Evolutionary conservation across 2,797 vertebrate species (phyloP).

Genomic region (Gambelia wislizenii): DNA sequence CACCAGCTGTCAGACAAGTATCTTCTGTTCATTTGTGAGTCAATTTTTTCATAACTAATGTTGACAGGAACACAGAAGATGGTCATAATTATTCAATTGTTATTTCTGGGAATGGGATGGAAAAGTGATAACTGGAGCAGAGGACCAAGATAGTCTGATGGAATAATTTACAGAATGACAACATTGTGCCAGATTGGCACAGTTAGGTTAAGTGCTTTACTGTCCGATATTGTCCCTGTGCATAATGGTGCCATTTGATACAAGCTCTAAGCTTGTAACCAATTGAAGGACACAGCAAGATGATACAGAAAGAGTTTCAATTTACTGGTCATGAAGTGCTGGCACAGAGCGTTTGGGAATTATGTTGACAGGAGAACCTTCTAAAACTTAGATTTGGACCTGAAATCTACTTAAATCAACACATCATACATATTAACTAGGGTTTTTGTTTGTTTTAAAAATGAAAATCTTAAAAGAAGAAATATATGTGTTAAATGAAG

Average conservation of each 20-base stretch:
- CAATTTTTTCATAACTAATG: conserved; percentile 19
- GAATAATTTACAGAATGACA: conserved; percentile 12
- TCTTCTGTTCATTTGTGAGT: background rate
- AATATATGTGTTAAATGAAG: background rate
- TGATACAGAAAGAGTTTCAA: background rate
- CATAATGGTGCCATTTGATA: background rate
- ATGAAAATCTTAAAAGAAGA: background rate
- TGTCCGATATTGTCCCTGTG: background rate
- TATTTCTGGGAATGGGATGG: background rate
- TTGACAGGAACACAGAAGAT: background rate
- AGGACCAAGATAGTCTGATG: background rate
- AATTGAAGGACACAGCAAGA: background rate
- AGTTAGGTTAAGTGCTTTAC: background rate
- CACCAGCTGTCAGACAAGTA: background rate
- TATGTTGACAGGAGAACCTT: background rate
- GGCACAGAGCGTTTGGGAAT: background rate
- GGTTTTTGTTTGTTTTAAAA: background rate
- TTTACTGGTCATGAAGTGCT: background rate
- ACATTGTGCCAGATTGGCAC: background rate
- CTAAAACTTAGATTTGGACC: background rate
- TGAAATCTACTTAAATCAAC: background rate
- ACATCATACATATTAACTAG: background rate
- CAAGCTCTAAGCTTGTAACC: background rate
- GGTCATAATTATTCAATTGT: background rate
- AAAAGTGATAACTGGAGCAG: background rate